phyloP scores from a whole-genome alignment of 1,140 invertebrate genomes.

The Nylanderia fulva region DNA sequence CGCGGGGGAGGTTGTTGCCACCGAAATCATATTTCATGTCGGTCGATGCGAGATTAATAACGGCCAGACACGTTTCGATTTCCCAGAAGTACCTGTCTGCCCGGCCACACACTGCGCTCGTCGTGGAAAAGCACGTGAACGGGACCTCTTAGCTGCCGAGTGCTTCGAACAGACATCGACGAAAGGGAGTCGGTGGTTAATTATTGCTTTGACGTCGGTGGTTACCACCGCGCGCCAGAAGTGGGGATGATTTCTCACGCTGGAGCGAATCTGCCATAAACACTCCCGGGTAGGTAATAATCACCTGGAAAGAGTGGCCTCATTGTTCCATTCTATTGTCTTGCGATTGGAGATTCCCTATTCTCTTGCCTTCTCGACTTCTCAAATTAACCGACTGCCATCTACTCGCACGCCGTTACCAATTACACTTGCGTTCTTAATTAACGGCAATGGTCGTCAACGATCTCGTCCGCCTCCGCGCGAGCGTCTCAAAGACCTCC shows the following conservation, averaged over 20 bases:
- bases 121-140: constrained; percentile 55
- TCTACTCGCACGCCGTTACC: constrained; percentile 34
- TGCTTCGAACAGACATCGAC: constrained; percentile 25
- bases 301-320: constrained; percentile 46
- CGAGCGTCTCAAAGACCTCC: constrained; percentile 29
- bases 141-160: constrained; percentile 14
- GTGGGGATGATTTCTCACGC: constrained; percentile 73
- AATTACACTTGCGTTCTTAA: constrained; percentile 70
- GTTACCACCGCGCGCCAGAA: neutral
- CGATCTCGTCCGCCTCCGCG: constrained; percentile 29
- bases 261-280: constrained; percentile 75
- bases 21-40: constrained; percentile 73
- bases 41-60: constrained; percentile 75
- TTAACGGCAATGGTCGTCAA: constrained; percentile 66
- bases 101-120: constrained; percentile 39
- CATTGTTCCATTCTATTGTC: constrained; percentile 69
- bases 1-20: neutral
- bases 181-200: constrained; percentile 65
- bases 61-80: constrained; percentile 74
- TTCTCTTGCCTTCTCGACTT: constrained; percentile 27
- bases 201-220: constrained; percentile 43
- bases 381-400: constrained; percentile 49
- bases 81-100: constrained; percentile 72
- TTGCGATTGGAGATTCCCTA: constrained; percentile 58
- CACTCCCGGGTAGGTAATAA: constrained; percentile 65